A percentile compares a stretch with the other conserved stretches of the same genome.
These are phyloP conservation scores for Drosophila sproati DNA, from an alignment of 1,140 invertebrate genomes.

Conservation along the genomic window DNA sequence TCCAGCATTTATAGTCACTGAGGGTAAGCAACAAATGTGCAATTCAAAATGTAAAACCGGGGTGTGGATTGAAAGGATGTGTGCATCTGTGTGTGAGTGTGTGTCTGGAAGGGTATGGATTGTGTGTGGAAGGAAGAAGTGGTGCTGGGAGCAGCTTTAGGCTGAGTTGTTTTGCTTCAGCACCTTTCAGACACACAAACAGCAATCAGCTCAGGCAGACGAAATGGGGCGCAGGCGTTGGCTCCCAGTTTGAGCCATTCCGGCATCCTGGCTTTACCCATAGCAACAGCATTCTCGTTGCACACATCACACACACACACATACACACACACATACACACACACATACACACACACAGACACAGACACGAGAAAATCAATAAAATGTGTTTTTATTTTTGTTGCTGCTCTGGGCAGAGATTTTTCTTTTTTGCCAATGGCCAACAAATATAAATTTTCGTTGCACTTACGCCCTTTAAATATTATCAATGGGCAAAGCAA, in stretches of 20 bases:
- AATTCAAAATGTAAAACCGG: slow-evolving; percentile 33
- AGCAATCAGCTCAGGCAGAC: slow-evolving; percentile 59
- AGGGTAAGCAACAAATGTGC: slow-evolving; percentile 29
- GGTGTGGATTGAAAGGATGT: not conserved
- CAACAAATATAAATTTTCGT: slow-evolving; percentile 78
- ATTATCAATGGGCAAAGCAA: slow-evolving; percentile 67
- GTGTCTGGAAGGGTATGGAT: too few relatives aligned
- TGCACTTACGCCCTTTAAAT: slow-evolving; percentile 80
- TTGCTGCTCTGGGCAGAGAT: slow-evolving; percentile 41
- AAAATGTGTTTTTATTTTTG: slow-evolving; percentile 70
- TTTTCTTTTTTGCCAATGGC: slow-evolving; percentile 51
- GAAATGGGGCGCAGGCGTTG: slow-evolving; percentile 70
- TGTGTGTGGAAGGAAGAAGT: not conserved
- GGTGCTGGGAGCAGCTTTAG: not conserved
- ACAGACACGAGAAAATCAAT: slow-evolving; percentile 79
- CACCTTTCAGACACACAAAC: slow-evolving; percentile 31
- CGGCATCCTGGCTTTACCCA: slow-evolving; percentile 10
- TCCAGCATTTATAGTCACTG: not conserved
- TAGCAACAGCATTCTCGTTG: slow-evolving; percentile 51
- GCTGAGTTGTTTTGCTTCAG: slow-evolving; percentile 47
- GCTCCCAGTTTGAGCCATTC: slow-evolving; percentile 46
- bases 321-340: slow-evolving; percentile 36
- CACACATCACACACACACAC: slow-evolving; percentile 37
- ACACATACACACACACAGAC: slow-evolving; percentile 26
- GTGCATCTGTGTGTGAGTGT: too few relatives aligned